Percentiles rank a stretch among this genome's conserved stretches.
Evolutionary conservation across 2,113 vertebrate genomes (phyloP).

Genomic region (Syngnathoides biaculeatus): DNA sequence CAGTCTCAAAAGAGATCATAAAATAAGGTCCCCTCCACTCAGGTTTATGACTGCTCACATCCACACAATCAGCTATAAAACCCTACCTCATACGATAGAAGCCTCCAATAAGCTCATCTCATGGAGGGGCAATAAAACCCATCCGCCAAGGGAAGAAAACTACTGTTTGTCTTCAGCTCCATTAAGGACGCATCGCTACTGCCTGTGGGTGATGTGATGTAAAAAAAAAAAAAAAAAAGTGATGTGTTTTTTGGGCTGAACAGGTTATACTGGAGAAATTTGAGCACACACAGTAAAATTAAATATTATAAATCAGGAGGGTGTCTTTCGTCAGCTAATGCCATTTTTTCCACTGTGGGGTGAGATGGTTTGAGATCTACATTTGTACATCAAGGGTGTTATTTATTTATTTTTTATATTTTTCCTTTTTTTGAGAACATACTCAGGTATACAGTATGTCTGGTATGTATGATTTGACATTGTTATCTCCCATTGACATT

Average conservation of each 20-base stretch:
- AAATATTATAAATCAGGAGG: conserved; percentile 32
- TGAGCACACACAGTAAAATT: conserved; percentile 23
- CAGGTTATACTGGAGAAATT: conserved; percentile 20
- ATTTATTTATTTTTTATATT: not conserved
- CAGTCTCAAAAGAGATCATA: conserved; percentile 29
- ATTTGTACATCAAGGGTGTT: not conserved
- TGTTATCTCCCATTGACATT: not conserved
- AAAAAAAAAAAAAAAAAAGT: conserved; percentile 5
- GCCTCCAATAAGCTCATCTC: conserved; percentile 46
- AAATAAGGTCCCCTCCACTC: conserved; percentile 48
- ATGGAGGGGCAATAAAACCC: conserved; percentile 44
- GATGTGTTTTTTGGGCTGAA: conserved; percentile 22
- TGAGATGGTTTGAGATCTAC: not conserved
- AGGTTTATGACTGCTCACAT: conserved; percentile 47
- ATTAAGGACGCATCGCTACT: conserved; percentile 30
- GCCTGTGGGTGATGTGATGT: not conserved
- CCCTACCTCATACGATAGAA: conserved; percentile 37
- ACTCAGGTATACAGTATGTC: not conserved
- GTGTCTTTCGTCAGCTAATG: not conserved
- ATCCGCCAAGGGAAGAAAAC: conserved; percentile 30
- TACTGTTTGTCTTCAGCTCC: conserved; percentile 32
- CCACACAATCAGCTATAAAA: conserved; percentile 52
- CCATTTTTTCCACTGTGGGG: not conserved
- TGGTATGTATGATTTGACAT: not conserved
- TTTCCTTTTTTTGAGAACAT: not conserved